These are phyloP conservation scores for Fundulus diaphanus DNA, from an alignment of 2,797 vertebrate species.

Conservation along the genomic window DNA sequence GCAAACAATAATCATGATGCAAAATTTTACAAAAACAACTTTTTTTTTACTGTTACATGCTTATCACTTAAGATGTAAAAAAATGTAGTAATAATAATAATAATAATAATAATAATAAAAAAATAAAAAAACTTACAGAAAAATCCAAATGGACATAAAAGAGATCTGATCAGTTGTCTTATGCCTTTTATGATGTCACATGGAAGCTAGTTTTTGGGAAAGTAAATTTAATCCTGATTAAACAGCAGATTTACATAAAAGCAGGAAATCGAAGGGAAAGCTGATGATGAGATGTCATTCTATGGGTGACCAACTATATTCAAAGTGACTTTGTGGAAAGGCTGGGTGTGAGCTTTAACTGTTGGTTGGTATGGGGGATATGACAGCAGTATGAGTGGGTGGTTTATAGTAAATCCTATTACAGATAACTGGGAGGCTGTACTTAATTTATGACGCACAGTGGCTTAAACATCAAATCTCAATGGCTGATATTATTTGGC, in stretches of 20 bases:
- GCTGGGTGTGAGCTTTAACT: neutral
- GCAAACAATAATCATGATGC: neutral
- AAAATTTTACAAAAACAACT: neutral
- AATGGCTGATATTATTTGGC: slow-evolving; percentile 24
- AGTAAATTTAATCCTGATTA: neutral
- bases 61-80: neutral
- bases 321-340: neutral
- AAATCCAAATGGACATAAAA: neutral
- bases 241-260: too few relatives aligned
- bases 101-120: too few relatives aligned
- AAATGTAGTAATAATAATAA: too few relatives aligned
- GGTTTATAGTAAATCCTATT: slow-evolving; percentile 9
- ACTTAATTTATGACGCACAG: slow-evolving; percentile 23
- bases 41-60: neutral
- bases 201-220: neutral
- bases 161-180: neutral
- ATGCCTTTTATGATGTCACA: neutral
- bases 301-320: neutral
- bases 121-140: neutral
- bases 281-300: neutral
- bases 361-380: slow-evolving; percentile 12
- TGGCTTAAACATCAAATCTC: slow-evolving; percentile 19
- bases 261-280: neutral
- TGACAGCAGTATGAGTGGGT: neutral
- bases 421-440: slow-evolving; percentile 14